phyloP scores from a whole-genome alignment of 2,797 vertebrate species.

The Enteromius paludinosus region DNA sequence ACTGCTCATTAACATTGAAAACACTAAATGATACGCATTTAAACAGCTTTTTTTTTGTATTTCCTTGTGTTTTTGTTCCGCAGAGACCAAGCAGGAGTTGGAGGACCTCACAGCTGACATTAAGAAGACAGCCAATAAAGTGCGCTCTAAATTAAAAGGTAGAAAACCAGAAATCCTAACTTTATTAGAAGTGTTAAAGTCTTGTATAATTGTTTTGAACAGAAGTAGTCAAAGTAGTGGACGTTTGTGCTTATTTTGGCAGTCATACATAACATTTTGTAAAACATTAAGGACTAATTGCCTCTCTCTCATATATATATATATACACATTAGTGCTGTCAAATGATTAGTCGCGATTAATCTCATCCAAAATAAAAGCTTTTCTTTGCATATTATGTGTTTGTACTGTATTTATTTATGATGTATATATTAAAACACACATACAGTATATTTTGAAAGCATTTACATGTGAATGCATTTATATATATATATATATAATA shows the following conservation, averaged over 20 bases:
- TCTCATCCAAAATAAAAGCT: no score
- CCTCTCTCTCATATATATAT: background rate
- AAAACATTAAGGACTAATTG: background rate
- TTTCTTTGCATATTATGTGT: no score
- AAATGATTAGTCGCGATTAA: no score
- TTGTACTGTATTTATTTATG: no score
- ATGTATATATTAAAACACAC: no score
- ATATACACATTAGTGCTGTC: background rate
- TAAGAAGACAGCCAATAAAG: slow-evolving; percentile 97
- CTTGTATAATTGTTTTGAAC: background rate
- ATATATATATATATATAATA: no score
- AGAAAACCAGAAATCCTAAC: background rate
- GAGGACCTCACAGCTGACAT: slow-evolving; percentile 96
- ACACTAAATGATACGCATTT: background rate
- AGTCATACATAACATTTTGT: background rate
- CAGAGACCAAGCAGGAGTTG: slow-evolving; percentile 95
- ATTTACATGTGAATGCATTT: no score
- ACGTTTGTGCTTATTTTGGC: background rate
- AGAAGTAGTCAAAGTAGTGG: background rate
- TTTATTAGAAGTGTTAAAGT: background rate
- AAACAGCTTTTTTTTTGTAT: slow-evolving; percentile 20
- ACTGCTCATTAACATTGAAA: background rate
- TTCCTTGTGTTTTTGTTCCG: slow-evolving; percentile 6
- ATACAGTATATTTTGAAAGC: no score
- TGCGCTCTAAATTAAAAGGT: slow-evolving; percentile 98